Percentiles rank a stretch among this genome's conserved stretches.
phyloP scores from a whole-genome alignment of 1,140 invertebrate species.

The Apocrypta bakeri region DNA sequence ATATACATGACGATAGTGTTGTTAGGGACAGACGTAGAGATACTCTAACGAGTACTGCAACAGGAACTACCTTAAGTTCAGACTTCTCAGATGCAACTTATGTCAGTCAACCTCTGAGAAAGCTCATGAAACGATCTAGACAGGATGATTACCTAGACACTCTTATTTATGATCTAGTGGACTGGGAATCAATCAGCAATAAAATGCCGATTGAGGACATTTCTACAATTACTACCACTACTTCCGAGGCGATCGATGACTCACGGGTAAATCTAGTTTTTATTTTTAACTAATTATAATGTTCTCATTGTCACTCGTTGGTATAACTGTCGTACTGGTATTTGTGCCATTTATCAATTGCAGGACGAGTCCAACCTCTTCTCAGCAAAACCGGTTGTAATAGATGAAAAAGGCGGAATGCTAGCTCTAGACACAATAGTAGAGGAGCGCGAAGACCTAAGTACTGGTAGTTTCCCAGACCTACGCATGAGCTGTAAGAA shows the following conservation, averaged over 20 bases:
- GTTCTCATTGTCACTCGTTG: not conserved
- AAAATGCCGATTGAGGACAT: constrained; percentile 50
- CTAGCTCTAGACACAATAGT: constrained; percentile 73
- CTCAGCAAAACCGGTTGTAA: constrained; percentile 75
- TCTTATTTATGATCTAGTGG: constrained; percentile 72
- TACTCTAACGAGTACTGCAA: constrained; percentile 74
- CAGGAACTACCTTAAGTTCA: constrained; percentile 65
- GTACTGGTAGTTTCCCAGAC: constrained; percentile 57
- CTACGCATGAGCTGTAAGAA: constrained; percentile 66
- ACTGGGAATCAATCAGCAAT: constrained; percentile 63
- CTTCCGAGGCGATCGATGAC: constrained; percentile 49
- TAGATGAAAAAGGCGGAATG: constrained; percentile 76
- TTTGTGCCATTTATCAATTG: not conserved
- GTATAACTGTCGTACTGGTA: not conserved
- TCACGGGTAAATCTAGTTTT: constrained; percentile 54
- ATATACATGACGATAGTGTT: constrained; percentile 78
- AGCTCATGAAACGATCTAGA: constrained; percentile 65
- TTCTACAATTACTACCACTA: constrained; percentile 7
- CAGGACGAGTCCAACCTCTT: constrained; percentile 67
- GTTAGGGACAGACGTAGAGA: constrained; percentile 76
- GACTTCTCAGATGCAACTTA: constrained; percentile 69
- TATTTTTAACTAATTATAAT: not conserved
- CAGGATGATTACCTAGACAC: constrained; percentile 77
- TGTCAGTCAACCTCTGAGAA: constrained; percentile 69
- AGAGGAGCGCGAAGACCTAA: constrained; percentile 76